Base-by-base conservation (phyloP, 2,888 invertebrate species). In the Amiota mariae region DNA sequence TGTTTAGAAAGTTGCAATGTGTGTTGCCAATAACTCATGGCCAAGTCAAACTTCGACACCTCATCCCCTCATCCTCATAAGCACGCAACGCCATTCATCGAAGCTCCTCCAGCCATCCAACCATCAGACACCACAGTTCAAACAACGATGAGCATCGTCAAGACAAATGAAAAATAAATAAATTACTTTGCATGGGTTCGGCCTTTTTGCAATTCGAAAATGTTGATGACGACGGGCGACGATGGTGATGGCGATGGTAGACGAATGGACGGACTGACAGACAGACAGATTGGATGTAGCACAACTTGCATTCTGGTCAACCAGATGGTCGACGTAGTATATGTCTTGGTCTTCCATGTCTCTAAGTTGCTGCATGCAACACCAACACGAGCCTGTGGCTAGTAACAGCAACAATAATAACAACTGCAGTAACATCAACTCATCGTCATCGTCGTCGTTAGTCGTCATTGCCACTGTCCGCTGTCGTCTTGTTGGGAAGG, bases 141-240 rank as follows among this genome's bases (percentile, higher is more conserved):
- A 12, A 13, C 64, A 18, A 59, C 59, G 63, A 63, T 83, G 85
- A 85, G 83, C 83, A 86, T 83, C 83, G 85, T 86, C 85, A 84
- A 84, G 86, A 83, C 85, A 84, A 84, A 86, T 85, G 84, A 81
- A 81, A 85, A 84, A 85, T 86, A 84, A 84, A 84, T 85, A 86
- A 84, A 84, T 86, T 84, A 85, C 84, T 80, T 84, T 76, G 78
- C 72, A 73, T 72, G 70, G 74, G 76, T 71, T 85, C 78, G 80
- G 86, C 84, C 85, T 86, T 81, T 82, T 86, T 84, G 85, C 86
- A 86, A 85, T 84, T 12, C 78, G 74, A 83, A 67, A 82, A 84
- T 79, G 84, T 84, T 85, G 81, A 75, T 79, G 15, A 80, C 75
- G 18, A 11, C 49, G 46, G 49, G 49, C 66, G 66, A 18, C 49